Conservation (phyloP, 2,797 vertebrate genomes). For the Spinus olivaceus region DNA sequence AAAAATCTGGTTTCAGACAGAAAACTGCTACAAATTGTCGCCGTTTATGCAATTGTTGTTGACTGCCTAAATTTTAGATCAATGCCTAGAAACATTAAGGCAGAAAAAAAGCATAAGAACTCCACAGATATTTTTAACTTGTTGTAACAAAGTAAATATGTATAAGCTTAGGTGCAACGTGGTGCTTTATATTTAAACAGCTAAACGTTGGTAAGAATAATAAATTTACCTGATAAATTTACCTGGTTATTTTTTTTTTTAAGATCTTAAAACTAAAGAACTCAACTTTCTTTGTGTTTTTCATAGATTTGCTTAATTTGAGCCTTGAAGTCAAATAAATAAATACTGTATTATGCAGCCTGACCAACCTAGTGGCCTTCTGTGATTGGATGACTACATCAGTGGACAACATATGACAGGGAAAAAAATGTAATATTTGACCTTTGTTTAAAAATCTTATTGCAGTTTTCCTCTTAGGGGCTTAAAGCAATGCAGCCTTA, state of each 20-base stretch:
- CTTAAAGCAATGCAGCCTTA: background rate
- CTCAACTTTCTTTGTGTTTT: background rate
- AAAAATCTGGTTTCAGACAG: background rate
- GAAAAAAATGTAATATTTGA: background rate
- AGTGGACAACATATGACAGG: background rate
- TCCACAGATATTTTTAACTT: background rate
- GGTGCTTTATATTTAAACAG: background rate
- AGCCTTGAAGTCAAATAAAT: background rate
- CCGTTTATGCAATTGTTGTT: background rate
- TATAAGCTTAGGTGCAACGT: background rate
- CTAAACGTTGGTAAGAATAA: background rate
- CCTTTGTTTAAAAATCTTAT: background rate
- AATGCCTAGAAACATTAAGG: background rate
- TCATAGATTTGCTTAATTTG: background rate
- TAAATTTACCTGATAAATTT: background rate
- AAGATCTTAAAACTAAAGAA: background rate
- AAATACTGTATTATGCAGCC: background rate
- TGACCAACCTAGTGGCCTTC: background rate
- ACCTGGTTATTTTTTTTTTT: background rate
- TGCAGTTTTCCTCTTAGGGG: background rate
- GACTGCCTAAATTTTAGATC: background rate
- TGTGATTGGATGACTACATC: background rate
- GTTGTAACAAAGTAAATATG: fast-evolving
- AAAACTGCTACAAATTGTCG: background rate
- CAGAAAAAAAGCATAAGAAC: background rate